Conservation (phyloP, 2,888 invertebrate genomes). For the Pollenia amentaria region DNA sequence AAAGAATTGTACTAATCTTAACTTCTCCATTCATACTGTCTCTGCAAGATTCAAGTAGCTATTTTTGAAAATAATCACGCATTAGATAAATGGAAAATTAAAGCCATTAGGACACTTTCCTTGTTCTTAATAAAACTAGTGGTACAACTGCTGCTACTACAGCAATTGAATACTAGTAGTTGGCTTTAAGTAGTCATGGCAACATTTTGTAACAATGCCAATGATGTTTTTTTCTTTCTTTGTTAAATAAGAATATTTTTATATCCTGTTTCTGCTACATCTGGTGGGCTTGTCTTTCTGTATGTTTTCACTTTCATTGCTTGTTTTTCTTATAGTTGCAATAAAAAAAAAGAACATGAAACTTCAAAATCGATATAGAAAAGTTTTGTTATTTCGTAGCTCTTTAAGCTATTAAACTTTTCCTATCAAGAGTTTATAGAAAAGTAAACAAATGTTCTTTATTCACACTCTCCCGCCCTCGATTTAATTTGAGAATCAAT, state of each 20-base stretch:
- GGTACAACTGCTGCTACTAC: neutral
- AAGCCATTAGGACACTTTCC: slow-evolving; percentile 53
- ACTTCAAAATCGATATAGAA: slow-evolving; percentile 65
- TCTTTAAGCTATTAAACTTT: slow-evolving; percentile 65
- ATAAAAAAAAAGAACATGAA: slow-evolving; percentile 32
- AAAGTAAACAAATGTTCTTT: slow-evolving; percentile 37
- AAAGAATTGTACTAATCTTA: neutral
- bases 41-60: slow-evolving; percentile 31
- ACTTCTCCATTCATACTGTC: neutral
- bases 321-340: slow-evolving; percentile 26
- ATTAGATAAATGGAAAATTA: slow-evolving; percentile 58
- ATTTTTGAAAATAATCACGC: slow-evolving; percentile 55
- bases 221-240: slow-evolving; percentile 21
- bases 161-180: slow-evolving; percentile 19
- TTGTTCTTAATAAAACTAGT: slow-evolving; percentile 1
- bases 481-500: neutral
- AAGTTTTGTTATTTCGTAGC: slow-evolving; percentile 50
- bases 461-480: neutral
- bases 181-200: slow-evolving; percentile 64
- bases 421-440: slow-evolving; percentile 47
- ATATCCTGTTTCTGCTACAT: slow-evolving; percentile 9
- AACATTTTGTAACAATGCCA: slow-evolving; percentile 54
- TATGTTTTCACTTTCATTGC: slow-evolving; percentile 25
- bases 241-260: slow-evolving; percentile 1
- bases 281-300: neutral